phyloP scores from a whole-genome alignment of 2,888 invertebrate species.

The Nephrotoma flavescens region DNA sequence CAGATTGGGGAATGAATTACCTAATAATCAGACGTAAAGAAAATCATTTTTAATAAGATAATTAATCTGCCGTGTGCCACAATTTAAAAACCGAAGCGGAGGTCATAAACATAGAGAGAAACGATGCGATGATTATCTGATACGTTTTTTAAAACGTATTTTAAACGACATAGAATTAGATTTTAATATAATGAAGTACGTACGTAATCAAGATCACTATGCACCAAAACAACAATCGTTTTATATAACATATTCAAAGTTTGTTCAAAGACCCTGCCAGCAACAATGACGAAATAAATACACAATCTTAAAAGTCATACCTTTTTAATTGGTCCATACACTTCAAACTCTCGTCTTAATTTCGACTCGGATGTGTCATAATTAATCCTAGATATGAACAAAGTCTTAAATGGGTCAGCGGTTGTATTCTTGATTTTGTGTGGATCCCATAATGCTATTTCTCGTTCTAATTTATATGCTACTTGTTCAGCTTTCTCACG shows the following conservation, averaged over 20 bases:
- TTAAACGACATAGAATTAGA: too few relatives aligned
- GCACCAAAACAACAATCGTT: too few relatives aligned
- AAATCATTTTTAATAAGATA: too few relatives aligned
- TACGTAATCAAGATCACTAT: too few relatives aligned
- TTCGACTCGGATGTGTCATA: slow-evolving; percentile 99
- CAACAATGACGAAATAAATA: not conserved
- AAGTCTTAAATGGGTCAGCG: slow-evolving; percentile 88
- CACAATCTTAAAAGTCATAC: slow-evolving; percentile 31
- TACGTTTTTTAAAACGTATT: too few relatives aligned
- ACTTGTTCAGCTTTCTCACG: slow-evolving; percentile 92
- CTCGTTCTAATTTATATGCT: slow-evolving; percentile 95
- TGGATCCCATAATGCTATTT: slow-evolving; percentile 95
- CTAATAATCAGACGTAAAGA: too few relatives aligned
- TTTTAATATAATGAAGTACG: too few relatives aligned
- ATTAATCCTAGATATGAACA: slow-evolving; percentile 94
- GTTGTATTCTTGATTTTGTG: slow-evolving; percentile 62
- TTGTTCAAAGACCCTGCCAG: not conserved
- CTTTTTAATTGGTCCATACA: slow-evolving; percentile 94
- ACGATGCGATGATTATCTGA: too few relatives aligned
- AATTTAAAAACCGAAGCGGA: too few relatives aligned
- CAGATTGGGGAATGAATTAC: too few relatives aligned
- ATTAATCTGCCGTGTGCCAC: too few relatives aligned
- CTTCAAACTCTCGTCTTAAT: slow-evolving; percentile 91
- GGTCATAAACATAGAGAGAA: too few relatives aligned
- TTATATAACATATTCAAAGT: not conserved